A percentile compares a stretch with the other conserved stretches of the same genome.
Conservation (phyloP, 2,888 invertebrate genomes). For the Drosophila demipolita region DNA sequence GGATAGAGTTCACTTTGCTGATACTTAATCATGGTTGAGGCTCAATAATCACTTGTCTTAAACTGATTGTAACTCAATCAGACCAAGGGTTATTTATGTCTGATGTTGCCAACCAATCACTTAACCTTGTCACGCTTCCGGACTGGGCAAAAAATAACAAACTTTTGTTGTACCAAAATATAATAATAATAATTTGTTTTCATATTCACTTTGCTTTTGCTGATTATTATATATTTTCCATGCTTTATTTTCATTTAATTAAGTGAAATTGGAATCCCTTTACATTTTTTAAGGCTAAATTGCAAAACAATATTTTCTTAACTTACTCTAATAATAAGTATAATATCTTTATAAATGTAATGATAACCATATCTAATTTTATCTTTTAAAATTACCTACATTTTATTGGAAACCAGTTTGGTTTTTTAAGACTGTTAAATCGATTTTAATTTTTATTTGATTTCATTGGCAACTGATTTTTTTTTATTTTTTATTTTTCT, state of each 20-base stretch:
- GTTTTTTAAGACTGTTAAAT: background rate
- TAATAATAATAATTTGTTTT: background rate
- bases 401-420: background rate
- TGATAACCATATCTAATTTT: background rate
- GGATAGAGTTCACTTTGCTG: conserved; percentile 51
- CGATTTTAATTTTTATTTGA: background rate
- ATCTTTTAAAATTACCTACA: background rate
- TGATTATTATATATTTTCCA: background rate
- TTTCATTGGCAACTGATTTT: background rate
- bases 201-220: background rate
- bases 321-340: background rate
- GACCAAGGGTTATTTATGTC: conserved; percentile 32
- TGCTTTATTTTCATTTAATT: background rate
- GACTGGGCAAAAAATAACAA: background rate
- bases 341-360: background rate
- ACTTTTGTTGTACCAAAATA: background rate
- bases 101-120: conserved; percentile 1
- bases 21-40: conserved; percentile 21
- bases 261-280: background rate
- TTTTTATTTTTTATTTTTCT: background rate
- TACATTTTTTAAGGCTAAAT: background rate
- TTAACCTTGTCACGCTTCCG: background rate
- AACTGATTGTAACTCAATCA: conserved; percentile 20
- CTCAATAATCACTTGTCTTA: conserved; percentile 1
- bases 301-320: background rate